These are phyloP conservation scores for Hypsopygia costalis DNA, from an alignment of 2,888 invertebrate genomes.

Conservation along the genomic window DNA sequence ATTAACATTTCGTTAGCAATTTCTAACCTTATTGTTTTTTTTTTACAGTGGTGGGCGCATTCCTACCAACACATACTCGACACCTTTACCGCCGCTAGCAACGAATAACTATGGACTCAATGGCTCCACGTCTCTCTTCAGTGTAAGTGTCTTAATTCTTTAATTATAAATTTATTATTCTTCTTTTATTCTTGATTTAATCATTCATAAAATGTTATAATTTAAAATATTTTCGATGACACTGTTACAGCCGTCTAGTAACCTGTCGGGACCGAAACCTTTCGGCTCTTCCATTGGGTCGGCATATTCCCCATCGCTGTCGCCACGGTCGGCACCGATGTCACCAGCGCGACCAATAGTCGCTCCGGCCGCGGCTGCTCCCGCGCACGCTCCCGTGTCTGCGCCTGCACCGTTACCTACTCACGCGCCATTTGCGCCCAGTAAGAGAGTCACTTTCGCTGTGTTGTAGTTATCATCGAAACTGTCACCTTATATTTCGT, in stretches of 20 bases:
- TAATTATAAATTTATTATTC: no score
- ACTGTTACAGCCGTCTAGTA: slow-evolving; percentile 64
- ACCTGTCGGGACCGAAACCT: slow-evolving; percentile 81
- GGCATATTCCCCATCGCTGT: slow-evolving; percentile 70
- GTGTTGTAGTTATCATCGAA: slow-evolving; percentile 34
- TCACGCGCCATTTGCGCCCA: slow-evolving; percentile 58
- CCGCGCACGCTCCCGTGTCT: slow-evolving; percentile 33
- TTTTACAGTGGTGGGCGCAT: slow-evolving; percentile 82
- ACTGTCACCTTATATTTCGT: no score
- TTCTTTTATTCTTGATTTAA: no score
- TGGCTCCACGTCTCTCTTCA: slow-evolving; percentile 83
- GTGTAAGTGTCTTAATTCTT: slow-evolving; percentile 80
- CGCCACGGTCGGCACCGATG: slow-evolving; percentile 73
- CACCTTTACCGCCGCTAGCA: slow-evolving; percentile 84
- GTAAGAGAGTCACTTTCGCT: slow-evolving; percentile 78
- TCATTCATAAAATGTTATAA: background rate
- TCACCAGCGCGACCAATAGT: slow-evolving; percentile 66
- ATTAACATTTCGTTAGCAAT: no score
- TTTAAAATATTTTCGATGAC: background rate
- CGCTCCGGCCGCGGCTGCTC: slow-evolving; percentile 33
- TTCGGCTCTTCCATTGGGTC: slow-evolving; percentile 82
- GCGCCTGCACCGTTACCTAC: slow-evolving; percentile 15
- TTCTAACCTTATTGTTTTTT: no score
- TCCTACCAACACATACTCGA: slow-evolving; percentile 87
- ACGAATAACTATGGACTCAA: slow-evolving; percentile 80